Evolutionary conservation across 64 coral and sea anemone genomes (phyloP), one percentile per base, ranked within the genome.

Genomic region (Montipora capricornis): DNA sequence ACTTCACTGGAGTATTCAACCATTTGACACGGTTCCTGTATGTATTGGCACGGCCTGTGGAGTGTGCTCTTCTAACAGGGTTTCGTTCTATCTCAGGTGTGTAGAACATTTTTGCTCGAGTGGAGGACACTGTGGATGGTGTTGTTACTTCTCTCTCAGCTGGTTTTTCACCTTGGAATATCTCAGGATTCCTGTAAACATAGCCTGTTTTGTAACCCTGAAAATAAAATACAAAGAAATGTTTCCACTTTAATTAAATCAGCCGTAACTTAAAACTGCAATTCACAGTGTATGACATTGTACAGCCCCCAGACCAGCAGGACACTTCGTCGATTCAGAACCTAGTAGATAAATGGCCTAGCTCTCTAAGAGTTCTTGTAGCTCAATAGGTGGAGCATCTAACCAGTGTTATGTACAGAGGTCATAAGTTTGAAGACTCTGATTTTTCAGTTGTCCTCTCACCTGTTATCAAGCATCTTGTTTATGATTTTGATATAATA

Each of bases 11-110:
- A 59, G 94, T 96, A 62, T 99, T 99, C 12, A 99, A 55, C 98
- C 98, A 99, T 26, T 99, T 99, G 1, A 96, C 94, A 68, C 98
- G 87, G 68, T 99, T 99, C 73, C 95, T 93, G 47, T 99, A 99
- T 1, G 98, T 99, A 55, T 99, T 99, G 24, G 95, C 98, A 75
- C 95, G 95, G n/a, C 98, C 98, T 64, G 92, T 94, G 58, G 98
- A 96, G 22, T 96, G 95, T 2, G 92, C 78, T 58, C 92, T 89
- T 17, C 89, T 96, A 8, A 90, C 73, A 20, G 84, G 92, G 17
- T 91, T 88, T 12, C 83, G 83, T 80, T 99, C 92, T 75, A 44
- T 51, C 16, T 95, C 94, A 29, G 96, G 96, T 12, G 95, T 95
- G 52, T 87, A 94, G 62, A 92, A 94, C 19, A 99, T 86, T 46